These are phyloP conservation scores for Colinus virginianus DNA, from an alignment of 2,113 vertebrate species.

Conservation along the genomic window DNA sequence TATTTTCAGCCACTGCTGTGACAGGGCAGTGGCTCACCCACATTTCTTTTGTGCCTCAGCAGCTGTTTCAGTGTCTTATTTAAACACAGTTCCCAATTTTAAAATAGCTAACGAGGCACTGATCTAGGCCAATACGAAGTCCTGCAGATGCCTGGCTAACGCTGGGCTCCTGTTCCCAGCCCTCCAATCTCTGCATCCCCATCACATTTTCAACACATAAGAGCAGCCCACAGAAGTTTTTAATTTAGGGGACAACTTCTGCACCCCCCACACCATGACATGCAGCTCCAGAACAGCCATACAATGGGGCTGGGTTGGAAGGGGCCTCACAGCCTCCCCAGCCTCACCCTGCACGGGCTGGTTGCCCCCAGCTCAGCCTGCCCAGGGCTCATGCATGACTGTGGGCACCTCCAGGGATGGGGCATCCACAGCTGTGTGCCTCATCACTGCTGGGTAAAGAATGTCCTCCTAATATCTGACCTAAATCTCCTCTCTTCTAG, in stretches of 20 bases:
- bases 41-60: background rate
- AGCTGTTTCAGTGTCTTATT: slow-evolving; percentile 54
- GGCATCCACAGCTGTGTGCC: background rate
- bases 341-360: too few relatives aligned
- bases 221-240: background rate
- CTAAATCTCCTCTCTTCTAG: too few relatives aligned
- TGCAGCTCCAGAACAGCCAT: background rate
- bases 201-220: background rate
- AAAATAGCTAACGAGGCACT: slow-evolving; percentile 27
- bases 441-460: too few relatives aligned
- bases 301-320: background rate
- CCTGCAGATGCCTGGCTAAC: background rate
- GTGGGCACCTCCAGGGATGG: too few relatives aligned
- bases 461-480: too few relatives aligned
- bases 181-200: background rate
- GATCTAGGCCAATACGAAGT: background rate
- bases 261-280: background rate
- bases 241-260: background rate
- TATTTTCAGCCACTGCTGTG: background rate
- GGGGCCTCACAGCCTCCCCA: background rate
- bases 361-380: too few relatives aligned
- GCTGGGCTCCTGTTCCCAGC: background rate
- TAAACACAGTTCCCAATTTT: slow-evolving; percentile 58
- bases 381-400: too few relatives aligned
- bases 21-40: background rate